Base-by-base conservation (phyloP, 1,140 invertebrate genomes). In the Drosophila kurseongensis region DNA sequence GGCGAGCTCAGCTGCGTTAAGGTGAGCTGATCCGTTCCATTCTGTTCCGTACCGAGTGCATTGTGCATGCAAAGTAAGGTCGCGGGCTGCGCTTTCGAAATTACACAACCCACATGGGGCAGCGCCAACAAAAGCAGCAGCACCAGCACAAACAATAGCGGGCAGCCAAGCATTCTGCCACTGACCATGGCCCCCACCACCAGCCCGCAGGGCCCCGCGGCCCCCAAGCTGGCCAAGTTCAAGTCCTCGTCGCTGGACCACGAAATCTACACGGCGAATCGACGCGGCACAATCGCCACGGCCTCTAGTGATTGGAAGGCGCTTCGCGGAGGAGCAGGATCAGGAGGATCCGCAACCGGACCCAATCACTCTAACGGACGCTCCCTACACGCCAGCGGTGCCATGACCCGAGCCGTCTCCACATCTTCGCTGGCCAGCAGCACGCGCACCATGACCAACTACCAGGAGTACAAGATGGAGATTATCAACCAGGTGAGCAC, bases 381-480 rank as follows among this genome's bases (percentile, higher is more conserved):
- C 58, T 71, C 75, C 9, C 50, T 72, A 5, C 72, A 75, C 41
- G 48, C 60, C 41, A 82, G 76, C 40, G 66, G 50, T 12, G 38
- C 73, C 16, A 88, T 91, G 78, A 90, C 90, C 5, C 74, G 90
- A 8, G 85, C 90, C 42, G 90, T 82, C 35, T 91, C 90, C 54
- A 91, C 90, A 41, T 91, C 90, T 44, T 91, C 90, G 44, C 57
- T 91, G 44, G 90, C 82, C 16, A 91, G 90, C 63, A 89, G 85
- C 54, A 88, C 85, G 51, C 82, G 85, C 67, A 91, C 90, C 47
- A 90, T 77, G 68, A 91, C 77, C 50, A 91, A 91, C 75, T 91
- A 90, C 75, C 90, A 91, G 69, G 90, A 91, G 62, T 91, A 91
- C 75, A 91, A 91, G 77, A 82, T 89, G 80, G 90, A 91, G 75